Base-by-base conservation (phyloP, 2,797 vertebrate species). In the Etheostoma perlongum region DNA sequence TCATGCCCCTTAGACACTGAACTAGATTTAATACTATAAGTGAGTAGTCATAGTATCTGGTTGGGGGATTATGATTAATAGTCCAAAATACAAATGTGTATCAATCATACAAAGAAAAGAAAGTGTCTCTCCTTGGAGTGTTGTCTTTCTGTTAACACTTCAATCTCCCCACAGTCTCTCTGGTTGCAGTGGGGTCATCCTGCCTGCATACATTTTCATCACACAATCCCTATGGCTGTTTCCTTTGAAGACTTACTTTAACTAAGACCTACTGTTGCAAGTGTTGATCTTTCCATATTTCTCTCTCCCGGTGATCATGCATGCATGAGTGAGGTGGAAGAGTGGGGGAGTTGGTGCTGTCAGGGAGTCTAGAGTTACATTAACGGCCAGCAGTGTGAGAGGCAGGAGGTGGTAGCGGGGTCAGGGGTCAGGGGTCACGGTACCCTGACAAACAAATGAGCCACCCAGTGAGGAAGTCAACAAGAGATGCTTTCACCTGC, bases 391-490 rank as follows among this genome's bases (percentile, higher is more conserved):
- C 57, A 73, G 72, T 58, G 60, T 42, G 76, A 84, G 64, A 85
- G 53, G 60, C 74, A 66, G 85, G 82, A 82, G 87, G 84, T 87
- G 84, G 86, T 74, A 74, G 84, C 40, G 4, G 75, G 92, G 91
- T 93, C 91, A 94, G 74, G 67, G 90, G 91, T 93, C 91, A 94
- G 74, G 67, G 90, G 91, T 93, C 86, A 89, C 16, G 2, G 58
- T 80, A 72, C 71, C 77, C 74, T 60, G 71, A 89, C 88, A 94
- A 95, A 93, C 92, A 92, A 85, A 89, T 81, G 74, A 92, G 74
- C 92, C 89, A 89, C 87, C 88, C 89, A 89, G 85, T 48, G 70
- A 88, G 91, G 88, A 87, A 84, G 91, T 91, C 90, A 92, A 92
- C 87, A 92, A 81, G 74, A 84, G 82, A 91, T 91, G 86, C 86